Base-by-base conservation (phyloP, 2,888 invertebrate species). In the Euplexia lucipara region DNA sequence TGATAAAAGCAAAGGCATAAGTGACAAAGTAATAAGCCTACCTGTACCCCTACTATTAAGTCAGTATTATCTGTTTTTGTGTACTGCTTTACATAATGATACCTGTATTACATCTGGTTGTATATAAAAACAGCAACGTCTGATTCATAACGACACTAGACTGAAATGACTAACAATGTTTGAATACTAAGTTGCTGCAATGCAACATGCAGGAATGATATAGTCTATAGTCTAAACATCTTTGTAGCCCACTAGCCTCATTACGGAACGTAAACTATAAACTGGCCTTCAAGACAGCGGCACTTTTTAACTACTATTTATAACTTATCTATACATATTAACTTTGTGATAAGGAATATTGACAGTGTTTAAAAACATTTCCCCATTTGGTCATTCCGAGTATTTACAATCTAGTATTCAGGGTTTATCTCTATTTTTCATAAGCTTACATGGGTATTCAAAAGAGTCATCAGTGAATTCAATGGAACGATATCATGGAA, bases 231-330 rank as follows among this genome's bases (percentile, higher is more conserved):
- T 57, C 35, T 53, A 22, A 52, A 44, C 42, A 65, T 45, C 30
- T 39, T 44, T 34, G 42, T 61, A 60, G 39, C 75, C 75, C 42
- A 67, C 59, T 78, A 52, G 60, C 69, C 79, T 75, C 51, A 64
- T 52, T 75, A 56, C 64, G n/a, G 48, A 56, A 22, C 58, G 47
- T 64, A 20, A 41, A 53, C 62, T 60, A 34, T 47, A 47, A n/a
- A 44, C 59, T 35, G 45, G 64, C 47, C 58, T 64, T 52, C 47
- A 44, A 60, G 41, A 26, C 45, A 51, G n/a, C 66, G 32, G 47
- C 35, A 42, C 42, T 37, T 48, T 53, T 30, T 39, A 39, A 37
- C 47, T 30, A 32, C 49, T n/a, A n/a, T n/a, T n/a, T n/a, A 58
- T 56, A 32, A 42, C 34, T 57, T 53, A 63, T 30, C 26, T 41